Conservation (phyloP, 2,797 vertebrate genomes). For the Coilia nasus region DNA sequence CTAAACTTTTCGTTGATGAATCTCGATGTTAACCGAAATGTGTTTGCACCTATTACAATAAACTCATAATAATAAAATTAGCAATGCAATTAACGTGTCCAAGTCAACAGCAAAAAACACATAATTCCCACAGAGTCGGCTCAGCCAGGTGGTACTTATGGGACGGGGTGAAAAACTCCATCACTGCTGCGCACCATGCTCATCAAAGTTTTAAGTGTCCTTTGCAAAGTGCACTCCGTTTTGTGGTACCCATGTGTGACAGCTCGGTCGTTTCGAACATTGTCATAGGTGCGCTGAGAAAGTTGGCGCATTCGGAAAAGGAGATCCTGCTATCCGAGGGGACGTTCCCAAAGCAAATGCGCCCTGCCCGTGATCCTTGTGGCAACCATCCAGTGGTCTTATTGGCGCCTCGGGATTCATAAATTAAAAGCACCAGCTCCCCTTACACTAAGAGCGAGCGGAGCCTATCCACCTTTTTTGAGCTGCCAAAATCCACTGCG, state of each 20-base stretch:
- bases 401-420: conserved; percentile 30
- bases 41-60: background rate
- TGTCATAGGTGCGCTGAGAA: background rate
- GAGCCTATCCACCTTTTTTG: conserved; percentile 2
- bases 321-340: background rate
- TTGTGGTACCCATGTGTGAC: background rate
- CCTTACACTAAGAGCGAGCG: conserved; percentile 17
- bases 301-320: background rate
- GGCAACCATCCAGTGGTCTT: conserved; percentile 31
- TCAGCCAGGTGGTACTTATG: background rate
- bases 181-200: background rate
- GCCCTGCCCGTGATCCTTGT: conserved; percentile 6
- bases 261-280: background rate
- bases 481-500: background rate
- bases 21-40: background rate
- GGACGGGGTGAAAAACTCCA: background rate
- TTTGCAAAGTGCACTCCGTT: background rate
- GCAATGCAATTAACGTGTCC: background rate
- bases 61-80: background rate
- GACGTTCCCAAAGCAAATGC: background rate
- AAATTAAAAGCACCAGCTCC: conserved; percentile 49
- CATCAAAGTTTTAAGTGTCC: background rate
- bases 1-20: background rate
- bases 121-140: background rate
- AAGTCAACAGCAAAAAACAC: background rate